Evolutionary conservation across 2,797 vertebrate genomes (phyloP), one percentile per base, ranked within the genome.

Genomic region (Cetoscarus ocellatus): DNA sequence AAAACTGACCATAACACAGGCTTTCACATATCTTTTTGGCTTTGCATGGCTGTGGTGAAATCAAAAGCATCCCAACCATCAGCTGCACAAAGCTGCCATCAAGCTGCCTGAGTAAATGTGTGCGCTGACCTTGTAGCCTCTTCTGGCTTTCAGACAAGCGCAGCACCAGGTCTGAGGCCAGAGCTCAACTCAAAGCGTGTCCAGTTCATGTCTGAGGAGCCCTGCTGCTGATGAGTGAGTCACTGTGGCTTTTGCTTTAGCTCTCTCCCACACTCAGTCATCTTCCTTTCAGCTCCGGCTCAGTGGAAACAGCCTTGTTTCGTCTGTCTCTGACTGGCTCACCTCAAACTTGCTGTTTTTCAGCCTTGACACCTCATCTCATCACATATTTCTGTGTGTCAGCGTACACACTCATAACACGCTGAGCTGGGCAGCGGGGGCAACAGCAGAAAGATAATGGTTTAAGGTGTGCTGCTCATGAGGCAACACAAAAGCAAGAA

Each of bases 191-290:
- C 75, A 77, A 80, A 78, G 75, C 56, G 84, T 77, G 86, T 86
- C 84, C 86, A 77, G 89, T 83, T 66, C 80, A 84, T 38, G 82
- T 89, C 85, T 88, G 79, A 88, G 80, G 85, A 86, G 82, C 86
- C 69, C 65, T 70, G 83, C 80, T 82, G 88, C 72, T 83, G 81
- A 82, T 62, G 80, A 88, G 86, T 93, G 91, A 93, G 60, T 94
- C 93, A 93, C 82, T n/a, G 62, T 57, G 71, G 77, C 83, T 89
- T 78, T 27, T 82, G 80, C 73, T 80, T 86, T 70, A 59, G 85
- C 86, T 89, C 90, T 88, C 90, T 88, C 90, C 86, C 90, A 86
- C 91, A 81, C 84, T 85, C 87, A 81, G 80, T 86, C 89, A 82
- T 87, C 84, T 69, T 85, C 80, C 72, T 79, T 82, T 90, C 86